Conservation (phyloP, 1,140 invertebrate species). For the Drosophila prosaltans region DNA sequence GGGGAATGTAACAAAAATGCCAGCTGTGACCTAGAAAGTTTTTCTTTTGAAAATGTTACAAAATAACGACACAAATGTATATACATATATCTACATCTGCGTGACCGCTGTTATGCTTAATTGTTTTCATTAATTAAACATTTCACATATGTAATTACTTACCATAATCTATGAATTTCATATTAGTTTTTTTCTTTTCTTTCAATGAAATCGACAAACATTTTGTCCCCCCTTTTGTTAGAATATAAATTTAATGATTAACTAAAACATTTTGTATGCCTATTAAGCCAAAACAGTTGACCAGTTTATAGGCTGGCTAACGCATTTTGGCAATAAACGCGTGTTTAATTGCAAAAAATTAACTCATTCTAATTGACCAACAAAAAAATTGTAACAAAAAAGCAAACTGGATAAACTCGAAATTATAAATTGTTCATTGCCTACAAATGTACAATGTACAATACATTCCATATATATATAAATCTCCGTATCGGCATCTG, state of each 20-base stretch:
- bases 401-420: constrained; percentile 42
- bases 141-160: constrained; percentile 6
- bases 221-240: constrained; percentile 1
- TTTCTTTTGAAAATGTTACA: constrained; percentile 72
- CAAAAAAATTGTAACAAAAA: constrained; percentile 41
- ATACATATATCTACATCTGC: constrained; percentile 24
- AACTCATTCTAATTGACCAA: constrained; percentile 52
- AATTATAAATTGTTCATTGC: constrained; percentile 22
- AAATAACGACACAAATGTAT: constrained; percentile 18
- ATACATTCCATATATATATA: not conserved
- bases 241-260: constrained; percentile 34
- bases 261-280: constrained; percentile 30
- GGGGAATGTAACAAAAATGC: not conserved
- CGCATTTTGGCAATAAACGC: constrained; percentile 25
- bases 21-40: constrained; percentile 74
- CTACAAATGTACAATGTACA: not conserved
- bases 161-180: not conserved
- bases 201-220: no score
- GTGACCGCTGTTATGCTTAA: constrained; percentile 68
- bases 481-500: not conserved
- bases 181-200: no score
- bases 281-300: constrained; percentile 39
- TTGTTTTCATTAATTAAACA: constrained; percentile 69
- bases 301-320: constrained; percentile 37
- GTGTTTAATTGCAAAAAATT: constrained; percentile 49